Evolutionary conservation across 2,888 invertebrate species (phyloP).

Genomic region (Tinea trinotella): DNA sequence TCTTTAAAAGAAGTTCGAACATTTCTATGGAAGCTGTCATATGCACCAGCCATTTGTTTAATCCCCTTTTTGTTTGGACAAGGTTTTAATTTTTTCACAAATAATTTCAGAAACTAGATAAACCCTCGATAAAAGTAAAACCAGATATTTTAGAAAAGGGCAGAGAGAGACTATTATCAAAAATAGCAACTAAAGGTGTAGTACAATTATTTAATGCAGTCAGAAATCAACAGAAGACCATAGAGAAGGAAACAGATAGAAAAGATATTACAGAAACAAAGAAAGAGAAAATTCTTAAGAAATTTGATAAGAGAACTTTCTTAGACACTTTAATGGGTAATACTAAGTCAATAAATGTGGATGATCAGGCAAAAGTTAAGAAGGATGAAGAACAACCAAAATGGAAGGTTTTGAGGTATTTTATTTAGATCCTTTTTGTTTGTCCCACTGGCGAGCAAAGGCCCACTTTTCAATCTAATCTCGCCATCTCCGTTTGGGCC

Average conservation of each 20-base stretch:
- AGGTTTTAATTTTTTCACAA: too few species aligned
- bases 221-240: conserved; percentile 84
- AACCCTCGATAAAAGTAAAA: conserved; percentile 78
- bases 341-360: conserved; percentile 69
- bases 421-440: not conserved
- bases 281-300: conserved; percentile 82
- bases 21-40: too few species aligned
- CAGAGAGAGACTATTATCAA: conserved; percentile 81
- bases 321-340: conserved; percentile 85
- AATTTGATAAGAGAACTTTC: conserved; percentile 82
- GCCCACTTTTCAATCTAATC: too few species aligned
- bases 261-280: conserved; percentile 84
- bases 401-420: conserved; percentile 76
- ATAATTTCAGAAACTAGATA: conserved; percentile 71
- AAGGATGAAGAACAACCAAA: conserved; percentile 55
- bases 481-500: too few species aligned
- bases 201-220: conserved; percentile 95
- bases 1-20: not conserved
- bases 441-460: too few species aligned
- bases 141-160: conserved; percentile 83
- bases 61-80: too few species aligned
- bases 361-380: conserved; percentile 51
- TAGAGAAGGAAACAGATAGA: conserved; percentile 78
- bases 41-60: too few species aligned
- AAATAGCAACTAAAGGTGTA: conserved; percentile 93